phyloP scores from a whole-genome alignment of 2,888 invertebrate species.

The Trichogramma dendrolimi region DNA sequence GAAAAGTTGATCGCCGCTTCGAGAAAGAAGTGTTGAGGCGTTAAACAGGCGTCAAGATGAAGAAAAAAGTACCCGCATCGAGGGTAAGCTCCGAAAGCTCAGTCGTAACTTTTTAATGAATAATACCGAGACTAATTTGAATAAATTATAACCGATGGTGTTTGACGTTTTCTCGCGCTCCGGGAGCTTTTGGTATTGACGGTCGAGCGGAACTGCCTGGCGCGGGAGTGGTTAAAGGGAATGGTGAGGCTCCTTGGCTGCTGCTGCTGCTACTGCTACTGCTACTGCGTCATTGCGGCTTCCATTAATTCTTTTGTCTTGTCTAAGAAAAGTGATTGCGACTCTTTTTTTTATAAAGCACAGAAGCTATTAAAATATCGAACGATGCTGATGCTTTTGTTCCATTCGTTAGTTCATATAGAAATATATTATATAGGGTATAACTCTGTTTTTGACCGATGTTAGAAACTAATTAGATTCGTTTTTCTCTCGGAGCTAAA shows the following conservation, averaged over 20 bases:
- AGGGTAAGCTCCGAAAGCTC: constrained; percentile 21
- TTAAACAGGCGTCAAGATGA: constrained; percentile 23
- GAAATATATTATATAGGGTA: too few relatives aligned
- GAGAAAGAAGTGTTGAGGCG: constrained; percentile 22
- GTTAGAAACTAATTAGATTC: too few relatives aligned
- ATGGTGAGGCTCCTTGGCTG: not conserved
- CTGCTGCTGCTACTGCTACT: not conserved
- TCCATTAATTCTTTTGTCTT: constrained; percentile 52
- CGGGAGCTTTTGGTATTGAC: constrained; percentile 42
- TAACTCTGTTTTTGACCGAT: too few relatives aligned
- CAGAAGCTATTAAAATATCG: constrained; percentile 50
- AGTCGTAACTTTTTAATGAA: constrained; percentile 49
- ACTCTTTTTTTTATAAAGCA: constrained; percentile 35
- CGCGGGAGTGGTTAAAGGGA: constrained; percentile 9
- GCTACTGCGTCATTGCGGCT: constrained; percentile 35
- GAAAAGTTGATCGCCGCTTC: not conserved
- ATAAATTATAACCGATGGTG: constrained; percentile 52
- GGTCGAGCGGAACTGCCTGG: constrained; percentile 29
- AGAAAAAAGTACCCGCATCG: constrained; percentile 21
- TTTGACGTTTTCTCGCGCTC: constrained; percentile 45
- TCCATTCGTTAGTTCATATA: too few relatives aligned
- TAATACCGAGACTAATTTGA: constrained; percentile 49
- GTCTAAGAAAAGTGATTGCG: constrained; percentile 41
- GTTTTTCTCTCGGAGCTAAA: too few relatives aligned
- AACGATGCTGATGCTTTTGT: constrained; percentile 30